Evolutionary conservation across 2,888 invertebrate genomes (phyloP).

Genomic region (Hyppa rectilinea): DNA sequence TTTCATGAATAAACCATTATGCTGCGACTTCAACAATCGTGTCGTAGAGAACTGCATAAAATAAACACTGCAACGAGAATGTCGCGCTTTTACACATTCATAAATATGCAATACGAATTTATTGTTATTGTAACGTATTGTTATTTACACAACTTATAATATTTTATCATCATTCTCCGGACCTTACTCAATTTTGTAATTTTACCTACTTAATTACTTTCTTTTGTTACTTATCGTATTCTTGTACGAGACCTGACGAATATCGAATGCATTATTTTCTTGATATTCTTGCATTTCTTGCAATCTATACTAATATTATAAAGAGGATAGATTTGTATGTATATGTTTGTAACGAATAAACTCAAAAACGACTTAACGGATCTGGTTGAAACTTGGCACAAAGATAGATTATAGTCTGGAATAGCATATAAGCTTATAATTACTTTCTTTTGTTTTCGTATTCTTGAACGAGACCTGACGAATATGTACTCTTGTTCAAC

Average conservation of each 20-base stretch:
- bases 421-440: too few relatives aligned
- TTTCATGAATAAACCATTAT: constrained; percentile 53
- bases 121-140: constrained; percentile 31
- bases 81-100: constrained; percentile 12
- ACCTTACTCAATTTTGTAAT: constrained; percentile 1
- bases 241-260: not conserved
- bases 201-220: not conserved
- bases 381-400: too few relatives aligned
- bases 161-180: not conserved
- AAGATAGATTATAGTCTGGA: too few relatives aligned
- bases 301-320: too few relatives aligned
- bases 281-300: not conserved
- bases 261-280: not conserved
- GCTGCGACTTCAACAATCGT: constrained; percentile 35
- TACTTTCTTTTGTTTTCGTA: too few relatives aligned
- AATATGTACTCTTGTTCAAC: too few relatives aligned
- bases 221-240: not conserved
- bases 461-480: too few relatives aligned
- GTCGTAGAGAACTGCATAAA: constrained; percentile 43
- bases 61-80: constrained; percentile 32
- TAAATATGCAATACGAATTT: constrained; percentile 11
- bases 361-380: too few relatives aligned
- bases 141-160: constrained; percentile 13
- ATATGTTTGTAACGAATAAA: too few relatives aligned
- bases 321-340: too few relatives aligned